Evolutionary conservation across 2,113 vertebrate species (phyloP).

Genomic region (Melanerpes aurifrons): DNA sequence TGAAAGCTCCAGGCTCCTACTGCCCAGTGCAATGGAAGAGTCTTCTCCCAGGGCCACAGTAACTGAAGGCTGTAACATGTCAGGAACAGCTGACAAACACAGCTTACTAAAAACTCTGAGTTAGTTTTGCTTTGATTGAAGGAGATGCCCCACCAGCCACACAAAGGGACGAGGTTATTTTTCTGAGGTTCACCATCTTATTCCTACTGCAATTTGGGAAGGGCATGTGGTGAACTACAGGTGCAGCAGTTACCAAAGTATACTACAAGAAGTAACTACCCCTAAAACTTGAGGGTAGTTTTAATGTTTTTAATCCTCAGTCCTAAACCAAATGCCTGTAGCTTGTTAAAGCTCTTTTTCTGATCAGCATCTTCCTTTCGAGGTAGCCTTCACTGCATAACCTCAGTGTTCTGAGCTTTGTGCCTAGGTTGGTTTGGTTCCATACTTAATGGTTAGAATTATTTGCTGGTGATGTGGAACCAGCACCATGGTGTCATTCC

Average conservation of each 20-base stretch:
- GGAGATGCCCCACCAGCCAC: neutral
- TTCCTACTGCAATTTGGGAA: neutral
- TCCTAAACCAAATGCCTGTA: neutral
- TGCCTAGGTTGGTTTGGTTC: neutral
- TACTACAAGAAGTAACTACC: neutral
- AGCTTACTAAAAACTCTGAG: neutral
- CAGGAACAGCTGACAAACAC: neutral
- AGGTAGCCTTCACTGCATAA: neutral
- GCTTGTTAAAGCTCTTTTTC: neutral
- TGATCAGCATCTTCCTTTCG: neutral
- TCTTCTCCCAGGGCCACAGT: neutral
- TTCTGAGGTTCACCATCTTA: neutral
- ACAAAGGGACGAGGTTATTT: neutral
- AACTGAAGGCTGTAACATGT: rapidly evolving
- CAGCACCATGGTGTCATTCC: neutral
- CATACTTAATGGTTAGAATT: too few species aligned
- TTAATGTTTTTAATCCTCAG: neutral
- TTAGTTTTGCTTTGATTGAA: neutral
- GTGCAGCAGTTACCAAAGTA: neutral
- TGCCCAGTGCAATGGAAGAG: rapidly evolving
- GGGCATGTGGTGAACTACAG: neutral
- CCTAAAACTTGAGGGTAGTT: neutral
- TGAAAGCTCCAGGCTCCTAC: neutral
- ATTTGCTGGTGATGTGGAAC: neutral
- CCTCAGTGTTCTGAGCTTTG: rapidly evolving